Base-by-base conservation (phyloP, 2,888 invertebrate genomes). In the Coremacera marginata region DNA sequence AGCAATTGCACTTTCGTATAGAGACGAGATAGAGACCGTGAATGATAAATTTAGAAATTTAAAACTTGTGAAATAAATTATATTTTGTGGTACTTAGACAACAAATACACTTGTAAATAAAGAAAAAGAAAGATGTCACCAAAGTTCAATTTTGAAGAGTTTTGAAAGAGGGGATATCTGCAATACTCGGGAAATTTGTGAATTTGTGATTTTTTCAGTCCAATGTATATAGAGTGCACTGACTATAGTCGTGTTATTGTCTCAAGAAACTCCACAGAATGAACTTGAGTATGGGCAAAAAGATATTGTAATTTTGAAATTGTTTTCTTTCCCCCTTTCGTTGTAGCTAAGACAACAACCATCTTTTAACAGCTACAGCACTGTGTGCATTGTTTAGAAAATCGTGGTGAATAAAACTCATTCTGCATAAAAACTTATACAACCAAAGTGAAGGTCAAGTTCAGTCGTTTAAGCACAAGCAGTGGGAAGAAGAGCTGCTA, bases 21-120 rank as follows among this genome's bases (percentile, higher is more conserved):
- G 51, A 51, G 5, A 71, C 2, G n/a, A 37, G 52, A 76, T 76
- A 60, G 62, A 80, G 83, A 78, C 81, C 81, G 76, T 81, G 80
- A 80, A 78, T 78, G 34, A 72, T 80, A 80, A 75, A 76, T 68
- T 77, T 80, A 79, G 79, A 78, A 79, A 16, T 31, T 34, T 9
- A 52, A 25, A 67, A 14, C 57, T 51, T 31, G 44, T 37, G 67
- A 71, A 63, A 75, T 37, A 22, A 37, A 60, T 76, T 77, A 74
- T 79, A 81, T 81, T 79, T 79, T 78, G 81, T 78, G 49, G n/a
- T 34, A 44, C 37, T n/a, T 65, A 63, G 19, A 34, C 63, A 51
- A 31, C 63, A 70, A 27, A 51, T 27, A 19, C 19, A 62, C n/a
- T 44, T 9, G 37, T 14, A 57, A 9, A 9, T 34, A 5, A 14